phyloP scores from a whole-genome alignment of 30 jellyfish, hydroid and myxozoan genomes.

The Catostylus mosaicus region DNA sequence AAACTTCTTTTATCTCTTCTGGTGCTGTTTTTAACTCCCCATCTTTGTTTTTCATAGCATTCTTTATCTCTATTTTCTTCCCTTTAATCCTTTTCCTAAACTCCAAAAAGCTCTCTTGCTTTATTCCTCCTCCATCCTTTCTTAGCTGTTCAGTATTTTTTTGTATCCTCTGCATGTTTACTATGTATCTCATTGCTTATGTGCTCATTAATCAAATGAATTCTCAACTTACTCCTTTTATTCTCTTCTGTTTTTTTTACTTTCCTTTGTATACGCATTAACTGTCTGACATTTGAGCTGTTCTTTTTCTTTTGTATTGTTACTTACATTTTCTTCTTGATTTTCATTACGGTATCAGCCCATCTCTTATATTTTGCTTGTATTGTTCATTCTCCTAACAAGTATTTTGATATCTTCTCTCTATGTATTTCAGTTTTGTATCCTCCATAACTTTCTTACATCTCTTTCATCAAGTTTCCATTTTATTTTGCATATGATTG shows the following conservation, averaged over 20 bases:
- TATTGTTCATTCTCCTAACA: too few species aligned
- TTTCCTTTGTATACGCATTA: neutral
- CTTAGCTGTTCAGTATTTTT: slow-evolving; percentile 9
- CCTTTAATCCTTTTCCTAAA: slow-evolving; percentile 29
- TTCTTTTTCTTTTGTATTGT: neutral
- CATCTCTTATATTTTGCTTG: neutral
- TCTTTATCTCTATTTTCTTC: slow-evolving; percentile 3
- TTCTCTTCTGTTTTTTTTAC: slow-evolving; percentile 1
- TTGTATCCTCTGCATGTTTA: neutral
- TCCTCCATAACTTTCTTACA: neutral
- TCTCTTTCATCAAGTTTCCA: neutral
- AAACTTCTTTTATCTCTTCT: neutral
- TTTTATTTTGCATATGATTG: neutral
- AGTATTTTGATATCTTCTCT: too few species aligned
- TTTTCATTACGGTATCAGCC: neutral
- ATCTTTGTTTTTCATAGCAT: slow-evolving; percentile 28
- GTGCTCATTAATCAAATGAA: too few species aligned
- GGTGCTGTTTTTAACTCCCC: neutral
- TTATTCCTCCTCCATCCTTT: slow-evolving; percentile 55
- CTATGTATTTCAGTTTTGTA: too few species aligned
- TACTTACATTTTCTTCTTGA: neutral
- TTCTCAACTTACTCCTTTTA: slow-evolving; percentile 14
- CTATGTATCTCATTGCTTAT: slow-evolving; percentile 1
- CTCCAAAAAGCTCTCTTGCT: slow-evolving; percentile 41
- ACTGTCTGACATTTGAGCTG: neutral